A percentile compares a stretch with the other conserved stretches of the same genome.
Evolutionary conservation across 2,888 invertebrate species (phyloP).

Genomic region (Pelosia muscerda): DNA sequence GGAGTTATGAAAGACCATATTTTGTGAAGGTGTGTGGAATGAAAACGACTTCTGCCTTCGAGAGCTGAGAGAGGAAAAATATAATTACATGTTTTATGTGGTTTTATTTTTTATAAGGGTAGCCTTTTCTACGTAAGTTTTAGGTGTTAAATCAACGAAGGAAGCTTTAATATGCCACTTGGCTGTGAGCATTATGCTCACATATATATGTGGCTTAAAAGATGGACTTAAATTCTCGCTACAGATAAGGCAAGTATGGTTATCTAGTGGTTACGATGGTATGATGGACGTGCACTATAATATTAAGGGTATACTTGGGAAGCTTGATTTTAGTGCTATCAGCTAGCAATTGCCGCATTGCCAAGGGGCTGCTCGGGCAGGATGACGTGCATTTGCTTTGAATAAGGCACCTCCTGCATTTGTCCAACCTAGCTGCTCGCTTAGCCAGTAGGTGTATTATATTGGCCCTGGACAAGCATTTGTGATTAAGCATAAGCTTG

Average conservation of each 20-base stretch:
- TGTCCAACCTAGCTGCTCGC: background rate
- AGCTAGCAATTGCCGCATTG: background rate
- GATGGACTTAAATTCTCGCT: conserved; percentile 30
- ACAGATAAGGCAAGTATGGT: background rate
- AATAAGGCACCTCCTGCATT: background rate
- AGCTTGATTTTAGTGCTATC: conserved; percentile 1
- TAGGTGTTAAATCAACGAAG: conserved; percentile 51
- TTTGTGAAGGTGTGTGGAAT: conserved; percentile 75
- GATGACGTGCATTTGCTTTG: background rate
- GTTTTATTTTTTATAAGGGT: conserved; percentile 63
- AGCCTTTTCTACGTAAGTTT: conserved; percentile 56
- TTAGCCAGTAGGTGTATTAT: background rate
- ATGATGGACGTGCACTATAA: background rate
- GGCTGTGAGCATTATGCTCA: conserved; percentile 43
- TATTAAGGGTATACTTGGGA: background rate
- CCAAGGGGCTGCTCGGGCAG: background rate
- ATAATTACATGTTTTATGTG: conserved; percentile 74
- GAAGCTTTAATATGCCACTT: conserved; percentile 53
- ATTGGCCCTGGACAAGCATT: background rate
- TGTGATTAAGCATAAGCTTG: background rate
- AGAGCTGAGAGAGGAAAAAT: conserved; percentile 67
- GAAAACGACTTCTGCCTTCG: conserved; percentile 71
- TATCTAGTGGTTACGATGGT: background rate
- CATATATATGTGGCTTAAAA: conserved; percentile 29
- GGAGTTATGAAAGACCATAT: conserved; percentile 81